Evolutionary conservation across 30 jellyfish, hydroid and myxozoan genomes (phyloP), one percentile per base, ranked within the genome.

Genomic region (Calvadosia cruxmelitensis): DNA sequence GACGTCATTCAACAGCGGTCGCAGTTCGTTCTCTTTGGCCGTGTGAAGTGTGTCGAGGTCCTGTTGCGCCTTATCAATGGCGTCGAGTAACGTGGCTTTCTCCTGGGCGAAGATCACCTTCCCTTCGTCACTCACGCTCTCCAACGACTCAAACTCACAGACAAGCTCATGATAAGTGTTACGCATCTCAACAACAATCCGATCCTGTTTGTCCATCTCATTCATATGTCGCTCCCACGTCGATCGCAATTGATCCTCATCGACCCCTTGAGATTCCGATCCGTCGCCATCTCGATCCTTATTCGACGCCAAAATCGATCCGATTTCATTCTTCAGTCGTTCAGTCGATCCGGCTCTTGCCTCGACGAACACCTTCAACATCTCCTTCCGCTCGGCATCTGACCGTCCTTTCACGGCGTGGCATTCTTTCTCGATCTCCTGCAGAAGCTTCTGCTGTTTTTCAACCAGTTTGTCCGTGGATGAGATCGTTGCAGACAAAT

Each of bases 201-300:
- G 75, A 66, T 89, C 98, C 50, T 89, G 98, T 0, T 34, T 66
- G 29, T 53, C 48, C 2, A 89, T 66, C 42, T 73, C 72, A 34
- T 72, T 82, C 71, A 79, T 68, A 50, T 89, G 83, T 7, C 64
- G 68, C 28, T 26, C 52, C 98, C 98, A 89, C 3, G 80, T 35
- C 26, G 64, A 61, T 31, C 69, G 78, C 73, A 89, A 66, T 10
- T 79, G 76, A 68, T 63, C 83, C 2, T 70, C 78, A 24, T 51
- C 29, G 10, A 53, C 78, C 29, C 84, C 29, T 49, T 71, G 68
- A 1, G 75, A 57, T 16, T 36, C 27, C 12, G 49, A 81, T 20
- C 49, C 53, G 30, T 52, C 35, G 33, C 76, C 94, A 32, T 61
- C 29, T 50, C 67, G 75, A 20, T 71, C 50, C 10, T 76, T 80